A percentile compares a stretch with the other conserved stretches of the same genome.
These are phyloP conservation scores for Callorhinus ursinus DNA, from an alignment of 2,113 vertebrate genomes.

Conservation along the genomic window DNA sequence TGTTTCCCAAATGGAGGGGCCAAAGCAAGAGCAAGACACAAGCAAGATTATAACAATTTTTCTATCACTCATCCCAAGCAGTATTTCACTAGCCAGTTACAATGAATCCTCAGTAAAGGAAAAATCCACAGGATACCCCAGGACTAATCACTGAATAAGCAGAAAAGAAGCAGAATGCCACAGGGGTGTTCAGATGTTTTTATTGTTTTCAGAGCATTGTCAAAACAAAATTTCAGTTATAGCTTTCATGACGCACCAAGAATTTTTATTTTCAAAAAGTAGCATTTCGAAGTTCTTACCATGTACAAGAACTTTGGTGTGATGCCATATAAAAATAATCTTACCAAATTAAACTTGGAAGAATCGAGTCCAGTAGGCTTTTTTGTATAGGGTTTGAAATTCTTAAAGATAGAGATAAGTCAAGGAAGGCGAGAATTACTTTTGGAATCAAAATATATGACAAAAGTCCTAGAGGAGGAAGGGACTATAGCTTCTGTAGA, in stretches of 20 bases:
- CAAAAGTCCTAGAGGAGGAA: not conserved
- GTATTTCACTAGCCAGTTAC: not conserved
- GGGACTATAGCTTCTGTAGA: not conserved
- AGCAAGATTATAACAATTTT: not conserved
- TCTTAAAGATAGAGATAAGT: not conserved
- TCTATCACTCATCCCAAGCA: not conserved
- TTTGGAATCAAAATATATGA: not conserved
- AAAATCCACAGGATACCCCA: not conserved
- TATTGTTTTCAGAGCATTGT: not conserved
- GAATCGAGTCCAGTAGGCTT: not conserved
- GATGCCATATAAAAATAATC: not conserved
- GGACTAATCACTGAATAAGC: not conserved
- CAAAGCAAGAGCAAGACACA: slow-evolving; percentile 11
- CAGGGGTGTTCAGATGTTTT: not conserved
- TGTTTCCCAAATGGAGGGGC: not conserved
- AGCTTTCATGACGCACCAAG: not conserved
- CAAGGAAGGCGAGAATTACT: not conserved
- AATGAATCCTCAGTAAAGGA: not conserved
- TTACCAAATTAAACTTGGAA: not conserved
- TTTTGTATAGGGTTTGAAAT: not conserved
- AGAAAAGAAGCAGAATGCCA: not conserved
- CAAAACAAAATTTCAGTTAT: not conserved
- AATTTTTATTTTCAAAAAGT: not conserved
- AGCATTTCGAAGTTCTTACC: not conserved
- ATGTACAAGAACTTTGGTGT: not conserved